Evolutionary conservation across 2,888 invertebrate genomes (phyloP).

Genomic region (Campoletis raptor): DNA sequence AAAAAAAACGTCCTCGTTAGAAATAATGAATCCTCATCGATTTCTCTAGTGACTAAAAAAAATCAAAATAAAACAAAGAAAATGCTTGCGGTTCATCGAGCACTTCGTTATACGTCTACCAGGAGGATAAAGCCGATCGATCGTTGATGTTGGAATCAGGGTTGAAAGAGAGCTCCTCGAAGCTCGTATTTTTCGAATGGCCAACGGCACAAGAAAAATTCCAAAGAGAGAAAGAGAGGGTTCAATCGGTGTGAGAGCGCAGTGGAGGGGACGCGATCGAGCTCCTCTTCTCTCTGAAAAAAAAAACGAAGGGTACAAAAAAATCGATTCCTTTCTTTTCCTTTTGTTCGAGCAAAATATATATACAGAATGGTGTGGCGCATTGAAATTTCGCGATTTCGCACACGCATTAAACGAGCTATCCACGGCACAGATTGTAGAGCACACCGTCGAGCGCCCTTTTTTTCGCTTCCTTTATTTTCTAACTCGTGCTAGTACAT

Average conservation of each 20-base stretch:
- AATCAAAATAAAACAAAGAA: not conserved
- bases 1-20: conserved; percentile 35
- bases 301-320: conserved; percentile 8
- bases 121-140: conserved; percentile 46
- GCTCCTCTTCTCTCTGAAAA: conserved; percentile 32
- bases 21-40: conserved; percentile 45
- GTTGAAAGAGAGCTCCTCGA: conserved; percentile 45
- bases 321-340: conserved; percentile 40
- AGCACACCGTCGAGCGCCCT: conserved; percentile 22
- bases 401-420: conserved; percentile 57
- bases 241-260: conserved; percentile 25
- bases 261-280: conserved; percentile 18
- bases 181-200: conserved; percentile 47
- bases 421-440: conserved; percentile 47
- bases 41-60: conserved; percentile 1
- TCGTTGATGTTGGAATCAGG: conserved; percentile 45
- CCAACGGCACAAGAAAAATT: conserved; percentile 40
- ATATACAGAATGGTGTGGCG: conserved; percentile 14
- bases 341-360: conserved; percentile 15
- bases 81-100: conserved; percentile 29
- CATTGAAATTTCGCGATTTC: conserved; percentile 64
- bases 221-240: conserved; percentile 17
- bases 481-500: conserved; percentile 20
- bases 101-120: conserved; percentile 30
- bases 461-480: conserved; percentile 44